Conservation (phyloP, 2,888 invertebrate species). For the Epistrophella euchroma region DNA sequence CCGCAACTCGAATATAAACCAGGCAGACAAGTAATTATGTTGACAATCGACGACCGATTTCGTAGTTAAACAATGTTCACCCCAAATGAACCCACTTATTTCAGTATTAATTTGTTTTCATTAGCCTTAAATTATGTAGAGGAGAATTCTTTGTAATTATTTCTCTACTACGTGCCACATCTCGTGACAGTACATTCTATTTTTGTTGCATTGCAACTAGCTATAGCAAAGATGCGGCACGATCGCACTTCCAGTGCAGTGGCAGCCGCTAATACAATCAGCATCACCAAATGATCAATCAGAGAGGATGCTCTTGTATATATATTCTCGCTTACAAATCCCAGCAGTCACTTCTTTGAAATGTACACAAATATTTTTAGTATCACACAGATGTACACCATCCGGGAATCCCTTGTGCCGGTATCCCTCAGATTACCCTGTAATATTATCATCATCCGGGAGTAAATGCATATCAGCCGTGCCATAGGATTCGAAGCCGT, state of each 20-base stretch:
- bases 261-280: constrained; percentile 52
- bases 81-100: constrained; percentile 74
- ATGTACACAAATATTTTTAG: constrained; percentile 74
- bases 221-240: constrained; percentile 57
- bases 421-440: not conserved
- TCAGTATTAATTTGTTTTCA: constrained; percentile 75
- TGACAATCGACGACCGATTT: constrained; percentile 73
- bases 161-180: constrained; percentile 68
- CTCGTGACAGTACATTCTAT: constrained; percentile 65
- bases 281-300: constrained; percentile 73
- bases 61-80: constrained; percentile 60
- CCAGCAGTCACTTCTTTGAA: constrained; percentile 74
- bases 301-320: constrained; percentile 56
- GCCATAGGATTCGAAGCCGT: constrained; percentile 23
- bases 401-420: constrained; percentile 32
- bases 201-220: constrained; percentile 42
- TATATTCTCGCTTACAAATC: constrained; percentile 73
- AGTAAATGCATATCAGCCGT: constrained; percentile 25
- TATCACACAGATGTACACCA: constrained; percentile 71
- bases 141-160: constrained; percentile 70
- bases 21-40: constrained; percentile 68
- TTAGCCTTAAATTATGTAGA: constrained; percentile 70
- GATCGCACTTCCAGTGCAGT: constrained; percentile 59
- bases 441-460: constrained; percentile 28
- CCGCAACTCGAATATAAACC: constrained; percentile 44